Percentiles rank a stretch among this genome's conserved stretches.
phyloP scores from a whole-genome alignment of 2,113 vertebrate genomes.

The Thalassarche chlororhynchos region DNA sequence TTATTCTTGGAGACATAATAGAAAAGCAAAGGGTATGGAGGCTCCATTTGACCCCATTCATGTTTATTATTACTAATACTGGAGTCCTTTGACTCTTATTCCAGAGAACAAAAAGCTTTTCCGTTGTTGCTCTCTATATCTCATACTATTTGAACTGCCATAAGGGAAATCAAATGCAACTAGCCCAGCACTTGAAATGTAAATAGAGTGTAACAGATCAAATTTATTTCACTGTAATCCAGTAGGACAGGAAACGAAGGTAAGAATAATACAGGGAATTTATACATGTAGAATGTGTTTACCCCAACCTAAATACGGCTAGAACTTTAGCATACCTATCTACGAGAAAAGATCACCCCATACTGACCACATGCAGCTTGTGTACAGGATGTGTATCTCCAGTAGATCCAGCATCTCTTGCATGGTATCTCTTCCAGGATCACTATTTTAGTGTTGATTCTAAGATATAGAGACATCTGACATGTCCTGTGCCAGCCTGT shows the following conservation, averaged over 20 bases:
- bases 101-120: background rate
- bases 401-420: background rate
- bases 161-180: background rate
- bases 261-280: background rate
- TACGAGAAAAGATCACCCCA: background rate
- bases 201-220: background rate
- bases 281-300: background rate
- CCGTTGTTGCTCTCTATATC: background rate
- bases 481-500: background rate
- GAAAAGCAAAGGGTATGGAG: background rate
- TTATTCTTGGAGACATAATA: background rate
- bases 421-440: background rate
- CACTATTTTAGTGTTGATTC: background rate
- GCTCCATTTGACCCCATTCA: background rate
- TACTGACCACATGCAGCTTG: background rate
- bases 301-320: background rate
- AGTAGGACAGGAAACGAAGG: background rate
- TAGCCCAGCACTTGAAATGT: background rate
- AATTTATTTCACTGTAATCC: background rate
- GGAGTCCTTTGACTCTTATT: background rate
- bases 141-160: background rate
- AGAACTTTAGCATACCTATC: background rate
- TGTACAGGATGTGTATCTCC: background rate
- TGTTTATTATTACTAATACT: background rate
- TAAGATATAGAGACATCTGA: background rate